Base-by-base conservation (phyloP, 2,113 vertebrate species). In the Procapra przewalskii region DNA sequence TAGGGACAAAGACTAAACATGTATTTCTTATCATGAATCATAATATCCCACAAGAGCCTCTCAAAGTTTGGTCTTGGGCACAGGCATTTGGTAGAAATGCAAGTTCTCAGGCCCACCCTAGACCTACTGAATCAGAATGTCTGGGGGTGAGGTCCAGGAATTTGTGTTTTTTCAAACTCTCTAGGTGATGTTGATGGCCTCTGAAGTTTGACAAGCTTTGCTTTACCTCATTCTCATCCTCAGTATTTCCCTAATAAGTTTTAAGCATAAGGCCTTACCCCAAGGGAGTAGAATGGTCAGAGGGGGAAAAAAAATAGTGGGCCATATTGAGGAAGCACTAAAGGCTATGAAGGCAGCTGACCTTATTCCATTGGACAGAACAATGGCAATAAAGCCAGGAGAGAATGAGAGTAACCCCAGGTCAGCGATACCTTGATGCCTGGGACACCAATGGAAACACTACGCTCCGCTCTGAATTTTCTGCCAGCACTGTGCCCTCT, bases 371-470 rank as follows among this genome's bases (percentile, higher is more conserved):
- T 0, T 0, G 7, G 52, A 40, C 29, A 77, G 81, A 55, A 52
- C 29, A 15, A 16, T 3, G 31, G 10, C 55, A 33, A 5, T 0
- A n/a, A 50, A 31, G 33, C 7, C 19, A 36, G 14, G 45, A 43
- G 31, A 40, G 36, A 43, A 64, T 1, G 57, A 55, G 31, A n/a
- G 23, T 1, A 0, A 36, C 7, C 31, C 82, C 31, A 40, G 14
- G 43, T 10, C 3, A 85, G 48, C 3, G 2, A 14, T 2, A 45
- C 48, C 50, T 7, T 25, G 33, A n/a, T 10, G 21, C 16, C 1
- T 1, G 17, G 36, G 36, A 77, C 2, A 1, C 3, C 1, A 1
- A 5, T 43, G 64, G 15, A 43, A 75, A 2, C 6, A 27, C 14
- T 48, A 40, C 1, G 4, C 27, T 29, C 25, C 12, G 15, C 15